Base-by-base conservation (phyloP, 2,888 invertebrate species). In the Mylabris sibirica region DNA sequence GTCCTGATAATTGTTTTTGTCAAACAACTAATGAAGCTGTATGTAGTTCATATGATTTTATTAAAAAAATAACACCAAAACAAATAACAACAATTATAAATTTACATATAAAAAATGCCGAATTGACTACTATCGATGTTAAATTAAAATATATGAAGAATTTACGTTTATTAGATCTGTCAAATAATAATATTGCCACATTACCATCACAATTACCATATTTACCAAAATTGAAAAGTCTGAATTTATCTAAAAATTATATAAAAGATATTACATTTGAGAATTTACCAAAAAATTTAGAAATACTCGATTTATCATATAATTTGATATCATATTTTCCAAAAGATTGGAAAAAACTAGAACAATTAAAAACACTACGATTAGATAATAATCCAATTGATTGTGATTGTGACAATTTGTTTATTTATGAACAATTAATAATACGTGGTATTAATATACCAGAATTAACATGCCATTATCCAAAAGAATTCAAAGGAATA, bases 31-130 rank as follows among this genome's bases (percentile, higher is more conserved):
- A 60, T 41, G 87, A 93, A 70, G 87, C 89, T 35, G 88, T 89
- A 71, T 90, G 90, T 81, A 88, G 89, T 67, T 86, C 89, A 65
- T 92, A 95, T 78, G 91, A 92, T 73, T 93, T 94, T 60, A 90
- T 94, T 11, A 92, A 94, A 84, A 95, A 89, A 73, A 66, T 79
- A 17, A 70, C 77, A 17, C 75, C 79, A 34, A 83, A 83, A 72
- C 80, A 83, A 68, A 75, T 78, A 60, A 74, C 76, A 30, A 73
- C 71, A 11, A 77, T 85, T 59, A 76, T 72, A 38, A 77, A 75
- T n/a, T 71, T 85, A 26, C 78, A 76, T 26, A 70, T 85, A 62
- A 76, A 75, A 14, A 77, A 79, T 63, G 71, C 79, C 3, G 77
- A 79, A 4, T 64, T 83, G 14, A 77, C 77, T 30, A 79, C 79